These are phyloP conservation scores for Nephotettix cincticeps DNA, from an alignment of 1,140 invertebrate species.

Conservation along the genomic window DNA sequence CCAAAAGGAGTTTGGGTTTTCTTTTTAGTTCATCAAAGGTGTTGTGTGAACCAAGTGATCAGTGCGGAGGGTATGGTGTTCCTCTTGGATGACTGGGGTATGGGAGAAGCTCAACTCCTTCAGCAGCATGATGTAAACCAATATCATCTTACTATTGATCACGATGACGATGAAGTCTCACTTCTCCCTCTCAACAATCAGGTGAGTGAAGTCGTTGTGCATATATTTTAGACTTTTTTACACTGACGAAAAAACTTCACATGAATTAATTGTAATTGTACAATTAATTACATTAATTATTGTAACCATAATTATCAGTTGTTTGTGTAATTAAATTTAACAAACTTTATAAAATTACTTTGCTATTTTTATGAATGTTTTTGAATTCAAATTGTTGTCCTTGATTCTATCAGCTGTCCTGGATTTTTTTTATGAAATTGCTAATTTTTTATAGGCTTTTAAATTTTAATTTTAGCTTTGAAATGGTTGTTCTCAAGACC, in stretches of 20 bases:
- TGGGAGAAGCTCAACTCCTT: constrained; percentile 35
- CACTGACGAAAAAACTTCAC: not conserved
- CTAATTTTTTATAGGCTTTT: no score
- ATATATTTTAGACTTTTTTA: no score
- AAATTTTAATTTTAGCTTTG: no score
- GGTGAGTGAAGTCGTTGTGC: no score
- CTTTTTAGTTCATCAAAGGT: constrained; percentile 10
- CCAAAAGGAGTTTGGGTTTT: constrained; percentile 18
- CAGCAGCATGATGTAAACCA: constrained; percentile 23
- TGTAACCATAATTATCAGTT: not conserved
- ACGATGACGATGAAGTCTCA: constrained; percentile 36
- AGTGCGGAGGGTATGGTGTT: constrained; percentile 32
- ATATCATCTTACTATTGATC: constrained; percentile 24
- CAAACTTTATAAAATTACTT: no score
- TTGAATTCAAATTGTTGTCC: no score
- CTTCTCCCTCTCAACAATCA: constrained; percentile 38
- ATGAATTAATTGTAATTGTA: not conserved
- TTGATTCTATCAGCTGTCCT: no score
- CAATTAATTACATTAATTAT: not conserved
- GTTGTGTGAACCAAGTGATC: not conserved
- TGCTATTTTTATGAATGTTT: no score
- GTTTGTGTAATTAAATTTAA: no score
- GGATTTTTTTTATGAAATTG: no score
- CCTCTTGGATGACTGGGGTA: constrained; percentile 36
- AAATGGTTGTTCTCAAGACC: no score